Base-by-base conservation (phyloP, 2,113 vertebrate species). In the Ranitomeya variabilis region DNA sequence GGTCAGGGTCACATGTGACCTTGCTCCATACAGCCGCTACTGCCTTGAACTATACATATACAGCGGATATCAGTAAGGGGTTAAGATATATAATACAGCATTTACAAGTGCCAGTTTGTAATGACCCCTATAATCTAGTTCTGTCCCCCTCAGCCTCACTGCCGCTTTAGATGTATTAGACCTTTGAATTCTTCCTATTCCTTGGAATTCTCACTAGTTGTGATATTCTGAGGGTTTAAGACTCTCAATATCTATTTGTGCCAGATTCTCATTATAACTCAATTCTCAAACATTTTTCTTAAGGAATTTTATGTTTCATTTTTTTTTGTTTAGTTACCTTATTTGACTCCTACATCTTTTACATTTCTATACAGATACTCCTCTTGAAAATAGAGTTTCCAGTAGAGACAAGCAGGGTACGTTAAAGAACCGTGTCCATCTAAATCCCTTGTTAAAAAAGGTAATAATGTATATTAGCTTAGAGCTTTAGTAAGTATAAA, bases 221-320 rank as follows among this genome's bases (percentile, higher is more conserved):
- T 59, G 52, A 67, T 69, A 31, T 31, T 73, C 19, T 88, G 54
- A 67, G 57, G 37, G 19, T 11, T 66, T 51, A 60, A 51, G 19
- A 67, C 66, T 71, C 76, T 19, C 31, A 74, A 37, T 77, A 45
- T 64, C 51, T 78, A 37, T 26, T 52, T 84, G 26, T 66, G 87
- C 71, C 87, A 89, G 81, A 78, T 78, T 89, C 51, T 80, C 69
- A 78, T 84, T 67, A 84, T 11, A 64, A 31, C 23, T 26, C 51
- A 67, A 71, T 87, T 64, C 86, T 31, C 79, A 74, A 82, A 37
- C 52, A 73, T 59, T 67, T 67, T 31, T 83, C n/a, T 87, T 60
- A 60, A 76, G 18, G 14, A 64, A 77, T 9, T 19, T 79, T 78
- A 15, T 55, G 84, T 31, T 31, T 31, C 26, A 86, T 18, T 69